These are phyloP conservation scores for Pitangus sulphuratus DNA, from an alignment of 2,797 vertebrate species.

Conservation along the genomic window DNA sequence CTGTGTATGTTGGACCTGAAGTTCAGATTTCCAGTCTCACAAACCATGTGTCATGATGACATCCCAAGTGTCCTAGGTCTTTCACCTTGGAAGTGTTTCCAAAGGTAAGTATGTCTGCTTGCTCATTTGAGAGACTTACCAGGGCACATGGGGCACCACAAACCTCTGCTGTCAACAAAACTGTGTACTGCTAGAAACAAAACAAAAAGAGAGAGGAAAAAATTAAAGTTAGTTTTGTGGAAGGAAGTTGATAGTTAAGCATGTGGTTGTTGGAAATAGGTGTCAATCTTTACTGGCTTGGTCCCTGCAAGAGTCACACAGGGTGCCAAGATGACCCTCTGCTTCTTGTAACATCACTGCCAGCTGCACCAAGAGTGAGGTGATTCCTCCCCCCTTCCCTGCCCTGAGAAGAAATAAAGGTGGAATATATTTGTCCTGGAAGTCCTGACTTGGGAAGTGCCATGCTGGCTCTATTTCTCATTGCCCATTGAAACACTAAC, in stretches of 20 bases:
- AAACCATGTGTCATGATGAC: neutral
- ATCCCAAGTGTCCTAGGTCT: neutral
- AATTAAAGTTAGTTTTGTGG: neutral
- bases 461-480: neutral
- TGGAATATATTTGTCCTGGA: neutral
- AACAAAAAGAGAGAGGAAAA: neutral
- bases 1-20: neutral
- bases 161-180: neutral
- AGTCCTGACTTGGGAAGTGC: neutral
- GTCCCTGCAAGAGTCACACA: neutral
- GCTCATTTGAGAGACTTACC: neutral
- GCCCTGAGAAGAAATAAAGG: neutral
- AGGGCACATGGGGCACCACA: neutral
- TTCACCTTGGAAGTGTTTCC: neutral
- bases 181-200: neutral
- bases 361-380: neutral
- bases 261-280: constrained; percentile 6
- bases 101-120: neutral
- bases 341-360: neutral
- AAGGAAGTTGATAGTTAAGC: constrained; percentile 39
- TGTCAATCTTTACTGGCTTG: constrained; percentile 35
- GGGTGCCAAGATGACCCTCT: neutral
- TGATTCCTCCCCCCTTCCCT: neutral
- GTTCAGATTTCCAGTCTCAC: neutral
- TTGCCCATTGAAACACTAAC: rapidly evolving